Conservation (phyloP, 2,888 invertebrate genomes). For the Meandrusa payeni region DNA sequence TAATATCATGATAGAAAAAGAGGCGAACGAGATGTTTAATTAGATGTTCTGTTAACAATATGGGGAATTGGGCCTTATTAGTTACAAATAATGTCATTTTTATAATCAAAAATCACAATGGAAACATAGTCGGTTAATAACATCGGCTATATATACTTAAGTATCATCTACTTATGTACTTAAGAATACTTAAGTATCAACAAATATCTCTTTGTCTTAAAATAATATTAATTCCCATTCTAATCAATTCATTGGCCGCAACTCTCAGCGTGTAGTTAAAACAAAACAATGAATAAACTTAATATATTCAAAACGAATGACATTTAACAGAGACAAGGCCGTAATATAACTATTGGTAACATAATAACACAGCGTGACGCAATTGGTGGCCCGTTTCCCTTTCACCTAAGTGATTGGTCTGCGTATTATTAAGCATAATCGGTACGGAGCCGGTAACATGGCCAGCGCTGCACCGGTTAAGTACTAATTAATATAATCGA, state of each 20-base stretch:
- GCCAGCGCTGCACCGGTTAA: slow-evolving; percentile 23
- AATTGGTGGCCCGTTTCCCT: slow-evolving; percentile 56
- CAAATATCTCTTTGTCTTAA: too few species aligned
- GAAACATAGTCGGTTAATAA: too few species aligned
- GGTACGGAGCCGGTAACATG: not conserved
- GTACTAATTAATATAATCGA: slow-evolving; percentile 27
- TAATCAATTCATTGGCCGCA: not conserved
- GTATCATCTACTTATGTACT: too few species aligned
- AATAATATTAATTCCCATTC: too few species aligned
- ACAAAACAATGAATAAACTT: slow-evolving; percentile 21
- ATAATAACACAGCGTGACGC: slow-evolving; percentile 52
- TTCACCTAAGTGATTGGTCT: slow-evolving; percentile 61
- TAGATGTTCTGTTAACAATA: too few species aligned
- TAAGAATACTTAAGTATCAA: too few species aligned
- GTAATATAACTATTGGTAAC: slow-evolving; percentile 28
- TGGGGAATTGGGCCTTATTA: too few species aligned
- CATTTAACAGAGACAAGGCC: slow-evolving; percentile 53
- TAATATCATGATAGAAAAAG: too few species aligned
- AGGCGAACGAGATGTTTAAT: too few species aligned
- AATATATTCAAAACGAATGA: slow-evolving; percentile 23
- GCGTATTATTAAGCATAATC: slow-evolving; percentile 24
- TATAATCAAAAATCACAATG: too few species aligned
- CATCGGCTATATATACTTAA: too few species aligned
- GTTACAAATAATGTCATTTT: too few species aligned
- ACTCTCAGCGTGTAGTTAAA: slow-evolving; percentile 1